Percentiles rank a stretch among this genome's conserved stretches.
phyloP scores from a whole-genome alignment of 2,888 invertebrate species.

The Nemapogon koenigi region DNA sequence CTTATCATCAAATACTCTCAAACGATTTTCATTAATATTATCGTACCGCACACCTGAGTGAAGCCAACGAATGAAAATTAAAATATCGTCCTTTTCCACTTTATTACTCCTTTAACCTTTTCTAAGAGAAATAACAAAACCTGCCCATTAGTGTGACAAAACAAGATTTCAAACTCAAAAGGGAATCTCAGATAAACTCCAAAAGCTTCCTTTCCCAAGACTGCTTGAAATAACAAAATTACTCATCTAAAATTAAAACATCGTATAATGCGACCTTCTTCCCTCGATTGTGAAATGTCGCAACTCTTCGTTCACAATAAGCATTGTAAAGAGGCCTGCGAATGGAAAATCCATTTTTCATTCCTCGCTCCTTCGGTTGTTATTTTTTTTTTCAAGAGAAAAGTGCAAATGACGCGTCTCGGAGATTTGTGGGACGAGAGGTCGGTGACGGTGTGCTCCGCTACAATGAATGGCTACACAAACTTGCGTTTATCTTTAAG shows the following conservation, averaged over 20 bases:
- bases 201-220: slow-evolving; percentile 1
- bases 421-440: slow-evolving; percentile 34
- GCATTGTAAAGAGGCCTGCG: slow-evolving; percentile 29
- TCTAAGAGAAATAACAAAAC: too few species aligned
- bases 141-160: not conserved
- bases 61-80: too few species aligned
- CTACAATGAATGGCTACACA: slow-evolving; percentile 25
- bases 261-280: not conserved
- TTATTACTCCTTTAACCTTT: too few species aligned
- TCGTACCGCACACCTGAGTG: too few species aligned
- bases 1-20: too few species aligned
- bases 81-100: too few species aligned
- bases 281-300: slow-evolving; percentile 6
- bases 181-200: slow-evolving; percentile 6
- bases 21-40: too few species aligned
- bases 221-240: slow-evolving; percentile 9
- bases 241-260: slow-evolving; percentile 9
- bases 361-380: slow-evolving; percentile 21
- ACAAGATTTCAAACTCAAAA: slow-evolving; percentile 1
- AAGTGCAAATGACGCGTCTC: slow-evolving; percentile 53
- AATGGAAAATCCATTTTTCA: slow-evolving; percentile 57
- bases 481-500: slow-evolving; percentile 28
- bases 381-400: slow-evolving; percentile 40
- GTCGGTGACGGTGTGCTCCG: slow-evolving; percentile 13
- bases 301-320: slow-evolving; percentile 23